These are phyloP conservation scores for Stomorhina lunata DNA, from an alignment of 2,888 invertebrate genomes.

Conservation along the genomic window DNA sequence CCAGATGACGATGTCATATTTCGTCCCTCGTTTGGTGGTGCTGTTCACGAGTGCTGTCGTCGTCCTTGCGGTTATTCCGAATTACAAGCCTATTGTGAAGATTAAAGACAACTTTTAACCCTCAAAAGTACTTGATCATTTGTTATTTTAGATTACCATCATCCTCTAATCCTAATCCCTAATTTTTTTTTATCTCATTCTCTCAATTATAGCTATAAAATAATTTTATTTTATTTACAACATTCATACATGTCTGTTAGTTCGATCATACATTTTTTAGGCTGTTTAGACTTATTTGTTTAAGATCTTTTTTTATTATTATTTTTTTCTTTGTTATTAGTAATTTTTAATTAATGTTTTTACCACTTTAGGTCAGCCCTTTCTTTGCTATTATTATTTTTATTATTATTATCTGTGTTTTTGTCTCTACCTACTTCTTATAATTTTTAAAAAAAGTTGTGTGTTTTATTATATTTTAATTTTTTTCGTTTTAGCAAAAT, in stretches of 20 bases:
- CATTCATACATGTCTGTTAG: conserved; percentile 7
- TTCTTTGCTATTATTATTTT: conserved; percentile 14
- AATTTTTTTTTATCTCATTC: conserved; percentile 1
- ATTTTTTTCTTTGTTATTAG: conserved; percentile 31
- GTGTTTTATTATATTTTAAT: conserved; percentile 51
- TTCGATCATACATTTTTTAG: conserved; percentile 49
- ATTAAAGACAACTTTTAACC: background rate
- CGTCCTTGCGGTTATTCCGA: conserved; percentile 74
- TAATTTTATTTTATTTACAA: background rate
- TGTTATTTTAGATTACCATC: conserved; percentile 8
- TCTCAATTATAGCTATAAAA: background rate
- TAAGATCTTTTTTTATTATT: conserved; percentile 35
- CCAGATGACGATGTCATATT: conserved; percentile 69
- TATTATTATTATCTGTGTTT: conserved; percentile 23
- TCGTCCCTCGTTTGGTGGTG: conserved; percentile 71
- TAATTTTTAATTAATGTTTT: conserved; percentile 2
- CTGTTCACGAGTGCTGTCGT: conserved; percentile 75
- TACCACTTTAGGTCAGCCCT: conserved; percentile 23
- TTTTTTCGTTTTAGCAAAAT: conserved; percentile 61
- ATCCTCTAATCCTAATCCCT: background rate
- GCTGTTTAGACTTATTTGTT: conserved; percentile 59
- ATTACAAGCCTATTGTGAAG: conserved; percentile 74
- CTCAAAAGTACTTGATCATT: conserved; percentile 5
- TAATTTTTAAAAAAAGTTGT: conserved; percentile 41
- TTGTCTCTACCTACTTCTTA: background rate